Evolutionary conservation across 2,797 vertebrate genomes (phyloP).

Genomic region (Aldrovandia affinis): DNA sequence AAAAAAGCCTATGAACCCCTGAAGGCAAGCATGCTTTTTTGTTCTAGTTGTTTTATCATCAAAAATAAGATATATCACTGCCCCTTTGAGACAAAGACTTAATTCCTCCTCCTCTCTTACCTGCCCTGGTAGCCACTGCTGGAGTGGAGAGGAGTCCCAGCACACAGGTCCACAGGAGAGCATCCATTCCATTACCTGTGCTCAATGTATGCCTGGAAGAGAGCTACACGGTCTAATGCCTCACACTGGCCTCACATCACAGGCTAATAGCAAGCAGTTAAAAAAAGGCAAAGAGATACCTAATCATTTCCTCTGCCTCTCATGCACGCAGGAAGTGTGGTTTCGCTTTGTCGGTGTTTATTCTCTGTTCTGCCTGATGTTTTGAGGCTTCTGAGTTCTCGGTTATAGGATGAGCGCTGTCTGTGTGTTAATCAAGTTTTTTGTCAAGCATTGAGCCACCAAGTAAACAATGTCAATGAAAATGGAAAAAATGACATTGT

Average conservation of each 20-base stretch:
- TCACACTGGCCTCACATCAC: neutral
- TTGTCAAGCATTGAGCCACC: neutral
- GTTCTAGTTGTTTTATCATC: too few relatives aligned
- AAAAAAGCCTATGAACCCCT: neutral
- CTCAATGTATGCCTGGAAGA: neutral
- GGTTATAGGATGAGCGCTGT: neutral
- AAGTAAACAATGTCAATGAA: neutral
- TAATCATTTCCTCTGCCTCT: conserved; percentile 8
- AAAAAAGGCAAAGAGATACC: neutral
- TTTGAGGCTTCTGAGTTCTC: neutral
- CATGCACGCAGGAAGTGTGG: conserved; percentile 23
- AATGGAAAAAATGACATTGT: neutral
- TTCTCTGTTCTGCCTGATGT: too few relatives aligned
- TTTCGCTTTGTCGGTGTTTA: neutral
- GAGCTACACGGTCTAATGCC: neutral
- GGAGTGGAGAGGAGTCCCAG: conserved; percentile 55
- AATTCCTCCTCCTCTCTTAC: conserved; percentile 48
- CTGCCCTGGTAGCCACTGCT: conserved; percentile 33
- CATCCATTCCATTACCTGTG: conserved; percentile 49
- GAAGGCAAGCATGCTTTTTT: neutral
- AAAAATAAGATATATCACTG: neutral
- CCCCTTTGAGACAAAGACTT: neutral
- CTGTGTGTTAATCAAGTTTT: neutral
- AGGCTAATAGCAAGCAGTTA: too few relatives aligned
- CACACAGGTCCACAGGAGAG: conserved; percentile 52